phyloP scores from a whole-genome alignment of 2,113 vertebrate species.

The Spea bombifrons region DNA sequence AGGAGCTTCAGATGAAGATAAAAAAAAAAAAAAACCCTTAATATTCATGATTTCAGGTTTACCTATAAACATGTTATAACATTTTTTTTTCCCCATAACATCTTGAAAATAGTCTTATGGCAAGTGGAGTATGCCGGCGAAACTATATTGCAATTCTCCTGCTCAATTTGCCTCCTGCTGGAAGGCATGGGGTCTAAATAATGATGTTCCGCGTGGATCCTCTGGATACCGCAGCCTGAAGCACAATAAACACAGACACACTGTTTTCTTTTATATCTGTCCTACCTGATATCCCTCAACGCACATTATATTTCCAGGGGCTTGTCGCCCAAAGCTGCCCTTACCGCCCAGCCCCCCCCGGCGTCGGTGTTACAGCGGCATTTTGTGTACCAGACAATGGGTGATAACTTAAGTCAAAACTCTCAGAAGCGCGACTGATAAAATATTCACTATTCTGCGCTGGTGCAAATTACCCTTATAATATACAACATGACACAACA shows the following conservation, averaged over 20 bases:
- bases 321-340: constrained; percentile 3
- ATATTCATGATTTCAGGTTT: background rate
- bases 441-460: too few species aligned
- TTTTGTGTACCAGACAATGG: background rate
- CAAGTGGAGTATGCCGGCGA: background rate
- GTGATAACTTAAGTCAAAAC: background rate
- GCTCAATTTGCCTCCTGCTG: constrained; percentile 7
- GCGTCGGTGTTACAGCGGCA: background rate
- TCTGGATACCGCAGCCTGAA: background rate
- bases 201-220: background rate
- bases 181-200: background rate
- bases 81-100: background rate
- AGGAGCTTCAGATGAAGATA: background rate
- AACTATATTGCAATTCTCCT: background rate
- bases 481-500: too few species aligned
- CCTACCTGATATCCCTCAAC: background rate
- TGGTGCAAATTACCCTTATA: too few species aligned
- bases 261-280: background rate
- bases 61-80: constrained; percentile 6
- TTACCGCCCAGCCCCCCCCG: background rate
- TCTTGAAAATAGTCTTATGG: background rate
- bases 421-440: too few species aligned
- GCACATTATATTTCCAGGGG: background rate
- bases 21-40: background rate
- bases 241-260: constrained; percentile 1